phyloP scores from a whole-genome alignment of 2,113 vertebrate genomes.

The Pterocles gutturalis region DNA sequence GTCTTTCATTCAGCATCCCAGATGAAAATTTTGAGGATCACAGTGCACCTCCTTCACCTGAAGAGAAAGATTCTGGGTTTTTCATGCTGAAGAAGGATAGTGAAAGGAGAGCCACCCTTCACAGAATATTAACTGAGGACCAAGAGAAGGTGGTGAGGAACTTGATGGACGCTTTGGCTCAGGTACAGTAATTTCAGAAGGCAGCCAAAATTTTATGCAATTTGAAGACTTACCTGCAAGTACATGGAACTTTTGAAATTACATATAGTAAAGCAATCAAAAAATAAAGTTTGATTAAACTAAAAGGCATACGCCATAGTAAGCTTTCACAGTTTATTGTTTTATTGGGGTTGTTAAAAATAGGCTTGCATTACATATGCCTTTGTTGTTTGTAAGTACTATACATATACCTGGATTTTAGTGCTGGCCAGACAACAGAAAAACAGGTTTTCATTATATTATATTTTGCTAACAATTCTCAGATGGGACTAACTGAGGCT shows the following conservation, averaged over 20 bases:
- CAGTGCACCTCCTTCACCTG: slow-evolving; percentile 96
- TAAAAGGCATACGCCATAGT: background rate
- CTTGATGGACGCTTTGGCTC: slow-evolving; percentile 89
- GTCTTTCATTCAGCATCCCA: slow-evolving; percentile 84
- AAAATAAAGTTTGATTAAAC: background rate
- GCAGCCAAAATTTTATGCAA: background rate
- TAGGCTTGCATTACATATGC: background rate
- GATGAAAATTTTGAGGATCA: slow-evolving; percentile 99
- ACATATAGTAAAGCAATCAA: background rate
- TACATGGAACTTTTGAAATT: background rate
- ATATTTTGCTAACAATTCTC: background rate
- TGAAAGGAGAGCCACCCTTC: slow-evolving; percentile 93
- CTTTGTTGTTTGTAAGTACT: background rate
- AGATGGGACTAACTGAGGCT: background rate
- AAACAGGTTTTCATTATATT: background rate
- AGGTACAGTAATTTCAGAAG: slow-evolving; percentile 78
- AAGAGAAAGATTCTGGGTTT: slow-evolving; percentile 96
- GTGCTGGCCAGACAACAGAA: background rate
- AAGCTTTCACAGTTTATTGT: background rate
- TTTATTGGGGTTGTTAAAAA: background rate
- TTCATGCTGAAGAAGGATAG: slow-evolving; percentile 98
- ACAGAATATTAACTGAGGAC: slow-evolving; percentile 94
- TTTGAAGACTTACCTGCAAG: background rate
- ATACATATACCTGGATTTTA: background rate
- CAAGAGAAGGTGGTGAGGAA: slow-evolving; percentile 92